Base-by-base conservation (phyloP, 92 coral and sea anemone species). In the Epizoanthus ramosus region DNA sequence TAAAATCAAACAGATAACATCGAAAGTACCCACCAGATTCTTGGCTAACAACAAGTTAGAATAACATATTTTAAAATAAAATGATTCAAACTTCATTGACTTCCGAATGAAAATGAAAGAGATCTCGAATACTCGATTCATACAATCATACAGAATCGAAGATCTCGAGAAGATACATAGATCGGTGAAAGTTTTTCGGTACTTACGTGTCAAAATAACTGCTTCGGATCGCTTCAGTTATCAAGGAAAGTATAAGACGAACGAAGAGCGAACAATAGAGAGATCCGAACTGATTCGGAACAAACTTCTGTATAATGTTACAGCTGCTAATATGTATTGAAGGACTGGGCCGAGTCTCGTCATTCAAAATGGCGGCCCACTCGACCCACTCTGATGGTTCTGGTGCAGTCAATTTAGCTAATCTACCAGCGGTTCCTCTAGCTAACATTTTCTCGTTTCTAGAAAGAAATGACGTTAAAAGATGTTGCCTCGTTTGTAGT, bases 361-460 rank as follows among this genome's bases (percentile, higher is more conserved):
- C 18, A 16, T 31, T 3, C 39, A 88, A 86, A 52, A 93, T 90
- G 95, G 93, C 93, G 89, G 94, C 89, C 7, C 71, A 63, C 33
- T 25, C 52, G 22, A 92, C 89, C 7, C 71, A 63, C 33, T 25
- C 52, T 18, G 80, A 52, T 50, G 83, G 33, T 14, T 33, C 66
- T 9, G 65, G 70, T 79, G 71, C 35, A 37, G 45, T 77, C 10
- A 77, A 72, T 63, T 64, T 93, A 4, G 61, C 85, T 1, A 57
- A 86, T 4, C 68, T 96, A 50, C 99, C 99, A 63, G 88, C 85
- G 19, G 89, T 92, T 45, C 95, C 95, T 53, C 75, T 96, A 10
- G 88, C 91, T 22, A 89, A 90, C 45, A 90, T 96, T 71, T 86
- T 96, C 79, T 94, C 98, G 3, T 92, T 86, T 84, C 85, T 96